Conservation (phyloP, 2,888 invertebrate genomes). For the Ectemnius cavifrons region DNA sequence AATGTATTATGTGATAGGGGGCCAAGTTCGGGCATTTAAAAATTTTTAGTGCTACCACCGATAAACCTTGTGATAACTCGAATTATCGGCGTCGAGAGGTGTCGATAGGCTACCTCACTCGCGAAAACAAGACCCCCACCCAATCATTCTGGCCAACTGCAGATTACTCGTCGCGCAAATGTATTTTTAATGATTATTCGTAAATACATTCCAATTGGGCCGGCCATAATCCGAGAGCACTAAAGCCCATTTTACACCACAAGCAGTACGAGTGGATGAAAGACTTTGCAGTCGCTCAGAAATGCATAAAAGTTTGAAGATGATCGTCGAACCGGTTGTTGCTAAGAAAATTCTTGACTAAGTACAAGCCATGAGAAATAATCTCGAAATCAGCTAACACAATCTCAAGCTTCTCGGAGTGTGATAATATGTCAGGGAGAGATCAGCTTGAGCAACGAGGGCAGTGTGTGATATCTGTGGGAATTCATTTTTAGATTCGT, state of each 20-base stretch:
- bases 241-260: too few species aligned
- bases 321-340: too few species aligned
- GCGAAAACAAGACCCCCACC: slow-evolving; percentile 28
- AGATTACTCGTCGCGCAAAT: slow-evolving; percentile 26
- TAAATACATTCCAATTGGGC: not conserved
- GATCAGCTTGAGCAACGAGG: too few species aligned
- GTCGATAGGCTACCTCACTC: slow-evolving; percentile 18
- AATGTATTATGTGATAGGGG: slow-evolving; percentile 1
- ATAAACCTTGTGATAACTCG: slow-evolving; percentile 36
- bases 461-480: slow-evolving; percentile 14
- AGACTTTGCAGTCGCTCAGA: too few species aligned
- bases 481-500: slow-evolving; percentile 69
- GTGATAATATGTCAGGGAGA: too few species aligned
- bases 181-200: not conserved
- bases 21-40: slow-evolving; percentile 9
- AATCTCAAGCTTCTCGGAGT: too few species aligned
- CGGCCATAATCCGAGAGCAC: too few species aligned
- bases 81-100: slow-evolving; percentile 31
- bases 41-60: slow-evolving; percentile 15
- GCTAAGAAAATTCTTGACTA: too few species aligned
- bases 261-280: too few species aligned
- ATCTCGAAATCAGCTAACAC: too few species aligned
- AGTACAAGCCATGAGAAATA: too few species aligned
- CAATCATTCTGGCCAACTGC: slow-evolving; percentile 18
- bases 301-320: too few species aligned